Evolutionary conservation across 1,140 invertebrate species (phyloP).

Genomic region (Drosophila rufa): DNA sequence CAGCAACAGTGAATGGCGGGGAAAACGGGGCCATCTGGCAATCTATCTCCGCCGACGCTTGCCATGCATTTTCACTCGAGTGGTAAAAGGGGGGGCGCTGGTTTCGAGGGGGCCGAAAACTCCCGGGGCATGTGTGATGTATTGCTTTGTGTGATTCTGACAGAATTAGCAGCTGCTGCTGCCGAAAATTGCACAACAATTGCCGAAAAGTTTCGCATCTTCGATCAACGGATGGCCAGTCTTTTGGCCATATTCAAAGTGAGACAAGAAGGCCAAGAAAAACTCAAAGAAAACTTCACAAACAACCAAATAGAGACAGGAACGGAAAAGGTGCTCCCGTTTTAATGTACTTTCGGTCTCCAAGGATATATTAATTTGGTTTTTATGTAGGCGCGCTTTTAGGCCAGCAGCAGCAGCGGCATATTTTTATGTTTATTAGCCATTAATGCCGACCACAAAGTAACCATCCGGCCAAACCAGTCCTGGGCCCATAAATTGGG

Average conservation of each 20-base stretch:
- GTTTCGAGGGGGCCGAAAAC: not conserved
- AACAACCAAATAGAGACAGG: not conserved
- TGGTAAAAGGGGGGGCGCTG: not conserved
- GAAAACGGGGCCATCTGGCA: conserved; percentile 62
- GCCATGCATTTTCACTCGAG: conserved; percentile 68
- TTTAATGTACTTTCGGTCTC: conserved; percentile 70
- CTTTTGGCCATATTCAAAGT: conserved; percentile 37
- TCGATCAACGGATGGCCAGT: conserved; percentile 38
- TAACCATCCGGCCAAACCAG: conserved; percentile 8
- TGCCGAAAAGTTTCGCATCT: conserved; percentile 48
- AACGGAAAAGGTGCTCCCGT: conserved; percentile 7
- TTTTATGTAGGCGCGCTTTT: conserved; percentile 71
- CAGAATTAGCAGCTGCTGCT: conserved; percentile 82
- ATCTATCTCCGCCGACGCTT: conserved; percentile 74
- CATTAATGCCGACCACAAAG: conserved; percentile 66
- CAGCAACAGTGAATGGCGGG: conserved; percentile 17
- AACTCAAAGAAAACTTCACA: conserved; percentile 23
- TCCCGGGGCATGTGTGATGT: conserved; percentile 66
- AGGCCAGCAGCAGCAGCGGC: conserved; percentile 16
- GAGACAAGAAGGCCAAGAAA: not conserved
- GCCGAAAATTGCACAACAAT: conserved; percentile 77
- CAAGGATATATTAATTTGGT: conserved; percentile 82
- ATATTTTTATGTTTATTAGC: conserved; percentile 79
- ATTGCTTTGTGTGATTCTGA: conserved; percentile 82
- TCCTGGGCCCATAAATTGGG: conserved; percentile 6